Conservation (phyloP, 2,797 vertebrate genomes). For the Eidolon dupreanum region DNA sequence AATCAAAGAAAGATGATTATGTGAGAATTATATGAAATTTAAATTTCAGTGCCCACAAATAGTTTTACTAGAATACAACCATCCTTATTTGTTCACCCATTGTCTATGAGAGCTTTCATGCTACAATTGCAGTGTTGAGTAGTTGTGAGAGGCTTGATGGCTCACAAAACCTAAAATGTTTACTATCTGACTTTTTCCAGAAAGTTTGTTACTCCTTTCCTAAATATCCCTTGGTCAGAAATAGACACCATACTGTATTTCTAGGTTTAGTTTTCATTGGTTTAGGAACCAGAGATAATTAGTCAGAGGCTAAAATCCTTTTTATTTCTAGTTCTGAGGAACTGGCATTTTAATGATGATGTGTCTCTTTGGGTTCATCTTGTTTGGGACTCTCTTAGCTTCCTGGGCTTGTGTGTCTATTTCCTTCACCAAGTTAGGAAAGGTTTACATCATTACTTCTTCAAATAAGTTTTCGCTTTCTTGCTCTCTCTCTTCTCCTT, state of each 20-base stretch:
- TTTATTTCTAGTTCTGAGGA: neutral
- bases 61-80: neutral
- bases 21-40: neutral
- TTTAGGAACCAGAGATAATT: neutral
- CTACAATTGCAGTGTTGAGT: neutral
- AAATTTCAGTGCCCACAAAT: neutral
- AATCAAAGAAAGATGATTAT: neutral
- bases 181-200: neutral
- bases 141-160: neutral
- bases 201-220: neutral
- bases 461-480: too few relatives aligned
- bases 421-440: too few relatives aligned
- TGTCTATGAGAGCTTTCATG: neutral
- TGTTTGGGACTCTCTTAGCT: too few relatives aligned
- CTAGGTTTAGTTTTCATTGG: neutral
- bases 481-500: too few relatives aligned
- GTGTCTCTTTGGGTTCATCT: too few relatives aligned
- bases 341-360: too few relatives aligned
- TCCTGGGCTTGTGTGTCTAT: too few relatives aligned
- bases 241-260: neutral
- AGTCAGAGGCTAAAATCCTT: neutral
- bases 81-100: neutral
- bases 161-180: neutral
- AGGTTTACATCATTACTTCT: too few relatives aligned
- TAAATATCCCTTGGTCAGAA: neutral